Percentiles rank a stretch among this genome's conserved stretches.
Conservation (phyloP, 2,888 invertebrate genomes). For the Agonopterix arenella region DNA sequence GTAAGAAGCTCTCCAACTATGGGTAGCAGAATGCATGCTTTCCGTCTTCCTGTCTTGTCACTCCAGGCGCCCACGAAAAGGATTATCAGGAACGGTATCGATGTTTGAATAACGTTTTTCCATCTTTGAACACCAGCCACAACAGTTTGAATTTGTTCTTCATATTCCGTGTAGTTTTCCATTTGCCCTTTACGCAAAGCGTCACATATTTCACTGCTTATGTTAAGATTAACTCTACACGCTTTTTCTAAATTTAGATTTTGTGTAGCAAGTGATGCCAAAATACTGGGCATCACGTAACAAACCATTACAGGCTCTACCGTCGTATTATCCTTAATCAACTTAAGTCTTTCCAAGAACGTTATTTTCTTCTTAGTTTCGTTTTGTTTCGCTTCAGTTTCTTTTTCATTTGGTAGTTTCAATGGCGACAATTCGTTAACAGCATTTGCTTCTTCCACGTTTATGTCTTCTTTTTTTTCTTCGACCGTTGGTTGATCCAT, state of each 20-base stretch:
- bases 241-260: constrained; percentile 85
- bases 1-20: constrained; percentile 83
- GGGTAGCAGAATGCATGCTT: constrained; percentile 84
- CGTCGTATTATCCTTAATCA: constrained; percentile 75
- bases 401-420: constrained; percentile 23
- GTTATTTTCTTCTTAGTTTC: constrained; percentile 34
- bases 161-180: constrained; percentile 51
- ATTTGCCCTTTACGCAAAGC: constrained; percentile 81
- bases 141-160: constrained; percentile 77
- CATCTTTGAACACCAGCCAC: constrained; percentile 84
- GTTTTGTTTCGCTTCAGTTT: constrained; percentile 17
- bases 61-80: constrained; percentile 85
- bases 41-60: constrained; percentile 76
- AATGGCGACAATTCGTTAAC: constrained; percentile 39
- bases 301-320: constrained; percentile 85
- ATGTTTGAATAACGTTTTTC: constrained; percentile 85
- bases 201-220: constrained; percentile 80
- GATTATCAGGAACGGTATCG: constrained; percentile 82
- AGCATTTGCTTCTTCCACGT: constrained; percentile 19
- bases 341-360: constrained; percentile 42
- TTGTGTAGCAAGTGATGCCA: constrained; percentile 86
- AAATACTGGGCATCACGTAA: constrained; percentile 79
- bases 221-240: constrained; percentile 83
- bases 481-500: background rate
- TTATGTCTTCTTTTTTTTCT: constrained; percentile 12